Percentiles rank a stretch among this genome's conserved stretches.
Conservation (phyloP, 1,140 invertebrate species). For the Venturia canescens region DNA sequence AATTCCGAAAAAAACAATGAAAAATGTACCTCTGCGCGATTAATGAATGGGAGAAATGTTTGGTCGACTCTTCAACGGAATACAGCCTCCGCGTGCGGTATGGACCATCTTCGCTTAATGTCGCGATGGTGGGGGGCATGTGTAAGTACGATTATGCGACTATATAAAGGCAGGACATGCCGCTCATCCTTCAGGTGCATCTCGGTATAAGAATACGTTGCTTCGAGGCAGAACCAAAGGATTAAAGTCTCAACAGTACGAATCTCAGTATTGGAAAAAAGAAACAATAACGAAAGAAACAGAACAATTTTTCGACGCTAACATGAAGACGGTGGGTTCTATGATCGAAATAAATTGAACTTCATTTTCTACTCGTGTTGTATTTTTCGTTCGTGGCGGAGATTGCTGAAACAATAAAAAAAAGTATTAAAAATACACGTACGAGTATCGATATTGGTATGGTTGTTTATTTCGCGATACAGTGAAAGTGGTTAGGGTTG, state of each 20-base stretch:
- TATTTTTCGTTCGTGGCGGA: neutral
- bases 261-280: constrained; percentile 30
- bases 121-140: constrained; percentile 60
- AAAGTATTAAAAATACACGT: too few relatives aligned
- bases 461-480: too few relatives aligned
- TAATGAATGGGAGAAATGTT: too few relatives aligned
- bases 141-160: constrained; percentile 68
- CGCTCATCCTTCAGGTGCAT: constrained; percentile 63
- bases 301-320: constrained; percentile 18
- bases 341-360: too few relatives aligned
- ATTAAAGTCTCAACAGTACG: constrained; percentile 14
- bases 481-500: too few relatives aligned
- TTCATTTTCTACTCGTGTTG: neutral
- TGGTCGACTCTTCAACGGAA: too few relatives aligned
- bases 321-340: constrained; percentile 70
- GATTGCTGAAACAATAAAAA: too few relatives aligned
- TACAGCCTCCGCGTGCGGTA: constrained; percentile 7
- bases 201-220: constrained; percentile 63
- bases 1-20: too few relatives aligned
- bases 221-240: constrained; percentile 50
- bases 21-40: too few relatives aligned
- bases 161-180: constrained; percentile 72
- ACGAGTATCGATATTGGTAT: too few relatives aligned
- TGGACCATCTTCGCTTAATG: constrained; percentile 15
- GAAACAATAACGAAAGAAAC: constrained; percentile 15